phyloP scores from a whole-genome alignment of 1,140 invertebrate genomes.

The Parasteatoda tepidariorum region DNA sequence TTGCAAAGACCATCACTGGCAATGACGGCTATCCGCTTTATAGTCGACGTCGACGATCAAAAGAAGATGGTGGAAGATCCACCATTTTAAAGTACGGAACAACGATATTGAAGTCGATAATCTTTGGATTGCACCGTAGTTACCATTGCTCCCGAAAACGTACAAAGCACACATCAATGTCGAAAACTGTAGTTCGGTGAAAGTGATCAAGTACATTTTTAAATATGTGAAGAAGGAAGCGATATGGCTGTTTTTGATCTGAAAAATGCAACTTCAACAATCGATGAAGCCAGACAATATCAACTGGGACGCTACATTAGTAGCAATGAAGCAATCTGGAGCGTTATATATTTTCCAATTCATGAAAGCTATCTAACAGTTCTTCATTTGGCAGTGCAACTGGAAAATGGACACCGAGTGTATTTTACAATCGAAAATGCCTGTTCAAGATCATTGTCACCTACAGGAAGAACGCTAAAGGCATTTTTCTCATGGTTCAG shows the following conservation, averaged over 20 bases:
- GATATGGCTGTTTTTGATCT: neutral
- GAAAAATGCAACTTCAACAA: neutral
- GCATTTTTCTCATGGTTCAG: neutral
- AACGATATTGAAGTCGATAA: neutral
- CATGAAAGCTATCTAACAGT: conserved; percentile 59
- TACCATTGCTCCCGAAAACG: conserved; percentile 18
- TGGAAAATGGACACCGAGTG: conserved; percentile 64
- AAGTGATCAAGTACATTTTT: conserved; percentile 57
- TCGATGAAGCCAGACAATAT: neutral
- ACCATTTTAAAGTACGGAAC: neutral
- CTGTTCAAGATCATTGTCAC: neutral
- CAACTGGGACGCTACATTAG: conserved; percentile 62
- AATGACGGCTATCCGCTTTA: too few relatives aligned
- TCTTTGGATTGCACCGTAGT: too few relatives aligned
- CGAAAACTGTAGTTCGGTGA: conserved; percentile 65
- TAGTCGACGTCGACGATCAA: too few relatives aligned
- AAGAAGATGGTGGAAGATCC: too few relatives aligned
- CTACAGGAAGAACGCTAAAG: neutral
- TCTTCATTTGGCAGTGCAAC: conserved; percentile 63
- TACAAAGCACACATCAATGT: conserved; percentile 67
- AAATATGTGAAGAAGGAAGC: neutral
- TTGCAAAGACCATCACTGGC: too few relatives aligned
- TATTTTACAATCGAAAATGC: conserved; percentile 47
- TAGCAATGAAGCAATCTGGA: conserved; percentile 63
- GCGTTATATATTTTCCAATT: conserved; percentile 43